These are phyloP conservation scores for Gila orcuttii DNA, from an alignment of 2,113 vertebrate genomes.

Conservation along the genomic window DNA sequence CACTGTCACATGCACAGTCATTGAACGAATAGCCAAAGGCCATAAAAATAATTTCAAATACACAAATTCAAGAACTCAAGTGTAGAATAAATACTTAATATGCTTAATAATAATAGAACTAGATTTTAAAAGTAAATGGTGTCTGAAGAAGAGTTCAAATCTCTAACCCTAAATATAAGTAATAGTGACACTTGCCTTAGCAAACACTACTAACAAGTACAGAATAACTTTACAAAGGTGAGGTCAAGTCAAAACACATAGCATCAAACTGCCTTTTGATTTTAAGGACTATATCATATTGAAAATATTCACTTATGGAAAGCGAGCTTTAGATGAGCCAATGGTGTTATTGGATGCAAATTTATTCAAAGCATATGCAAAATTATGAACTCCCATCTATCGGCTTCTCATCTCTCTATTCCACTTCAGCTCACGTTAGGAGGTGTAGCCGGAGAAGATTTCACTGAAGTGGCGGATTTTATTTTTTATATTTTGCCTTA, in stretches of 20 bases:
- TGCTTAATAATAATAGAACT: not conserved
- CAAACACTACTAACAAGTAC: not conserved
- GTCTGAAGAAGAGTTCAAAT: not conserved
- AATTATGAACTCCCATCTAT: conserved; percentile 25
- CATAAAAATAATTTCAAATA: not conserved
- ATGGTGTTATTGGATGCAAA: conserved; percentile 45
- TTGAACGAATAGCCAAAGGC: not conserved
- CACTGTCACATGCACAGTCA: not conserved
- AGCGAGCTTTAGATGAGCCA: conserved; percentile 15
- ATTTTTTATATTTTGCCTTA: conserved; percentile 26
- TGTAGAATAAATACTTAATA: not conserved
- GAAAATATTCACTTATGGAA: conserved; percentile 33
- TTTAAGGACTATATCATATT: conserved; percentile 2
- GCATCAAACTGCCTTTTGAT: not conserved
- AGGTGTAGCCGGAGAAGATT: conserved; percentile 29
- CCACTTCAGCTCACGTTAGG: conserved; percentile 11
- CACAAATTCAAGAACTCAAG: not conserved
- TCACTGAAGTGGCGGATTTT: conserved; percentile 3
- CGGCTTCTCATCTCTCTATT: conserved; percentile 21
- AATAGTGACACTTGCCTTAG: too few relatives aligned
- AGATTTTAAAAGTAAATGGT: not conserved
- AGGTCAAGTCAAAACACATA: not conserved
- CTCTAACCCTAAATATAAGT: not conserved
- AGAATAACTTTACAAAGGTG: not conserved
- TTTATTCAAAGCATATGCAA: conserved; percentile 49